phyloP scores from a whole-genome alignment of 2,797 vertebrate genomes.

The Sebastes taczanowskii region DNA sequence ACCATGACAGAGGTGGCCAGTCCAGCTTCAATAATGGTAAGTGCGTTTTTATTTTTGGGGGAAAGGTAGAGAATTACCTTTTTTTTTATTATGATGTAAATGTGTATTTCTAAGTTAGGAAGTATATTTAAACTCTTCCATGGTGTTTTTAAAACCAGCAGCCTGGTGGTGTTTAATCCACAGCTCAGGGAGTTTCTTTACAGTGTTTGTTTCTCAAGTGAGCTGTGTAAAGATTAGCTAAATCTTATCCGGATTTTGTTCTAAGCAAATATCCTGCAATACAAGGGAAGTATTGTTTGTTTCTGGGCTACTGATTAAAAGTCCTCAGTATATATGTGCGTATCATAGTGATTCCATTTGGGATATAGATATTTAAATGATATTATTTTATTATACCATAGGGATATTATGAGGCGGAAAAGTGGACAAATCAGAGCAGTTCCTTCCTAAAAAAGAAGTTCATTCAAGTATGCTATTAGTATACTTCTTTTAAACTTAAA shows the following conservation, averaged over 20 bases:
- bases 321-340: background rate
- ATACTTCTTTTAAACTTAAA: too few species aligned
- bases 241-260: conserved; percentile 17
- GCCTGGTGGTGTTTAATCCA: background rate
- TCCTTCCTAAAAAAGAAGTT: background rate
- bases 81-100: background rate
- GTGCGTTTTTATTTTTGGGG: background rate
- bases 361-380: background rate
- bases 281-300: conserved; percentile 4
- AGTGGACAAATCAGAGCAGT: background rate
- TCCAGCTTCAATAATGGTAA: conserved; percentile 65
- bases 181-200: background rate
- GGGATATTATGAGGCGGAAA: background rate
- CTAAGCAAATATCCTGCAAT: background rate
- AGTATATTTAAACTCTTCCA: background rate
- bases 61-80: accelerated
- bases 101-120: background rate
- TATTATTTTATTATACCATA: background rate
- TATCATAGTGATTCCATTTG: background rate
- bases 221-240: background rate
- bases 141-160: background rate
- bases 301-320: background rate
- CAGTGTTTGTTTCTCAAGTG: background rate
- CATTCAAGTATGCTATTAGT: too few species aligned
- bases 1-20: conserved; percentile 69